Evolutionary conservation across 23 tunicate genomes (phyloP).

Genomic region (Trididemnum nubilum): DNA sequence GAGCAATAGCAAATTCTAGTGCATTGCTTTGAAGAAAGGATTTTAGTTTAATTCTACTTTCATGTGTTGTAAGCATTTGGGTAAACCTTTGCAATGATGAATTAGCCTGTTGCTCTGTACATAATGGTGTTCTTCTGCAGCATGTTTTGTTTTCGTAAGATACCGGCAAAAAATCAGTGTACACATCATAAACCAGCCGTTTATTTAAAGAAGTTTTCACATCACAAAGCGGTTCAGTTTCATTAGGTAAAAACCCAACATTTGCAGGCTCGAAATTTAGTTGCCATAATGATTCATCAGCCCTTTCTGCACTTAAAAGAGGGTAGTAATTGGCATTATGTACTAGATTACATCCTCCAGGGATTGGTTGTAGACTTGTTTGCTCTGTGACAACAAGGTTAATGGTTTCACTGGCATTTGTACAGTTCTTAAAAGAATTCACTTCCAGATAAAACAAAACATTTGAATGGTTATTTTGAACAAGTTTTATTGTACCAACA

Average conservation of each 20-base stretch:
- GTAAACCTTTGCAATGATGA: neutral
- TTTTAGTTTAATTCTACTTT: neutral
- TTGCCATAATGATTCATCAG: neutral
- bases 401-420: neutral
- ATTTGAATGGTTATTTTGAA: neutral
- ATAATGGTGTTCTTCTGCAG: neutral
- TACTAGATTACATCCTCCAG: conserved; percentile 11
- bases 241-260: neutral
- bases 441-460: neutral
- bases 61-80: neutral
- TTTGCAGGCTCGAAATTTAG: conserved; percentile 4
- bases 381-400: neutral
- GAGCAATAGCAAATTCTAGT: neutral
- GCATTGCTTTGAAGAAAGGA: neutral
- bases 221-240: neutral
- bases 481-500: neutral
- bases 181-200: neutral
- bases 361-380: neutral
- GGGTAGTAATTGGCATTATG: conserved; percentile 1
- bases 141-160: neutral
- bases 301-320: neutral
- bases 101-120: neutral
- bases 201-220: neutral
- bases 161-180: neutral
- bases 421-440: neutral